Evolutionary conservation across 2,797 vertebrate genomes (phyloP), one percentile per base, ranked within the genome.

Genomic region (Leuciscus waleckii): DNA sequence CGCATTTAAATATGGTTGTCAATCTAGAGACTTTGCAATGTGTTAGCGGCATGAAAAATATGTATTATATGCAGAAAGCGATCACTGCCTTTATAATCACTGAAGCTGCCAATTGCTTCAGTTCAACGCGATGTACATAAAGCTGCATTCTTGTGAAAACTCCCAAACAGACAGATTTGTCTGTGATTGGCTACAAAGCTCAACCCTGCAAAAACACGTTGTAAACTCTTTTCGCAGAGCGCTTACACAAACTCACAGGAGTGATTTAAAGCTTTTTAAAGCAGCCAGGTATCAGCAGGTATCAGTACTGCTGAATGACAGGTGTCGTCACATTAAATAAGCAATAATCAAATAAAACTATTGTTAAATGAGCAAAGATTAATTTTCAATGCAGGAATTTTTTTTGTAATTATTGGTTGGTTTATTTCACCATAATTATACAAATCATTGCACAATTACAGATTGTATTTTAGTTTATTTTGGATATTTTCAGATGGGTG

Each of bases 401-500:
- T 7, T 56, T 16, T n/a, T n/a, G n/a, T n/a, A n/a, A n/a, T n/a
- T n/a, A 4, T n/a, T 23, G 37, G 37, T 37, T 49, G 5, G 46
- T 35, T 16, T 23, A 6, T 74, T 1, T 6, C 56, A 56, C 49
- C 51, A n/a, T 16, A 39, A 76, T n/a, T 76, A 56, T 16, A 26
- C 2, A 11, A 81, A n/a, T 8, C 16, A 17, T 14, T 9, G 14
- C 21, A 51, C 43, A 68, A 17, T 58, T 35, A 41, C 41, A 63
- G 5, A 21, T 41, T 17, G 14, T 19, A 3, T 14, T 14, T 19
- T 35, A 29, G 13, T 74, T 11, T 85, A 0, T 37, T 71, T 81
- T 73, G 14, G 7, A 79, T 88, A 21, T 49, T 84, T 90, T 51
- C 89, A 96, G 95, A 95, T 96, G 92, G 95, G 94, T 3, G 93